phyloP scores from a whole-genome alignment of 2,797 vertebrate genomes.

The Acanthurus lineatus region DNA sequence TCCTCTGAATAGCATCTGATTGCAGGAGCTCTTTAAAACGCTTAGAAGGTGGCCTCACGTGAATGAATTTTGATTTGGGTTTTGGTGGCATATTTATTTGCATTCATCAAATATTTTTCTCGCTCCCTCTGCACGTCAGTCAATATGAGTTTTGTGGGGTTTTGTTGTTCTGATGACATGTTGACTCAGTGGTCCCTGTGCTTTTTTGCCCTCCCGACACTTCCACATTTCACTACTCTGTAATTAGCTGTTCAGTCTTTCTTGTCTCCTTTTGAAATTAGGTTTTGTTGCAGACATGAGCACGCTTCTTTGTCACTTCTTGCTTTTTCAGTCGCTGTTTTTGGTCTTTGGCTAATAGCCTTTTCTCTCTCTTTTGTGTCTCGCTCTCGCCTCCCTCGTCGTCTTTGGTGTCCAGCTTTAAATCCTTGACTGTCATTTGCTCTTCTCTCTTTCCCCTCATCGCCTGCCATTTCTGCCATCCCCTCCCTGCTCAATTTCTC shows the following conservation, averaged over 20 bases:
- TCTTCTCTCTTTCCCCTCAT: conserved; percentile 17
- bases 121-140: conserved; percentile 10
- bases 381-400: background rate
- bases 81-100: conserved; percentile 48
- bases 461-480: background rate
- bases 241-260: conserved; percentile 56
- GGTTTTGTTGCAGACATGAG: conserved; percentile 40
- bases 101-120: conserved; percentile 68
- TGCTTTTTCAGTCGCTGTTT: background rate
- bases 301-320: background rate
- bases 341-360: conserved; percentile 11
- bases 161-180: conserved; percentile 62
- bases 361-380: conserved; percentile 16
- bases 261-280: conserved; percentile 25
- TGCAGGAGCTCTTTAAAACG: conserved; percentile 48
- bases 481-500: conserved; percentile 26
- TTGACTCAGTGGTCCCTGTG: conserved; percentile 43
- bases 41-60: conserved; percentile 40
- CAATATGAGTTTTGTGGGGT: conserved; percentile 36
- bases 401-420: conserved; percentile 41
- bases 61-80: conserved; percentile 73
- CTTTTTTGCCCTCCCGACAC: background rate
- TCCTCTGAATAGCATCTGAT: conserved; percentile 74
- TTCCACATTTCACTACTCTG: conserved; percentile 25
- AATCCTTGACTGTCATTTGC: conserved; percentile 53